Evolutionary conservation across 2,888 invertebrate genomes (phyloP).

Genomic region (Cantharis nigra): DNA sequence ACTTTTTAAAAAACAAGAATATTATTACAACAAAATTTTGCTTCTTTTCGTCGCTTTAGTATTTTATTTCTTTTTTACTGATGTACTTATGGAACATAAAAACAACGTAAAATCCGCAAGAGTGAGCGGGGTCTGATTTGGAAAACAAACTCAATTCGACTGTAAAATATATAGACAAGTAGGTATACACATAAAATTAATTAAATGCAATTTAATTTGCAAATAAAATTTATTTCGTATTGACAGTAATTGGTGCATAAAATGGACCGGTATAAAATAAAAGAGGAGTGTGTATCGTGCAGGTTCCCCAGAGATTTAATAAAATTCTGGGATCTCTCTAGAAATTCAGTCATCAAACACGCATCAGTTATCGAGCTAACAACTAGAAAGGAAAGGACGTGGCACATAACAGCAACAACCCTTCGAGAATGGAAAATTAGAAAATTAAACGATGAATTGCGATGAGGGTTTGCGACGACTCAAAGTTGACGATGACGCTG

Average conservation of each 20-base stretch:
- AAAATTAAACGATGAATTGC: constrained; percentile 25
- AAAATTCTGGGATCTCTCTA: constrained; percentile 14
- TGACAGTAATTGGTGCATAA: constrained; percentile 25
- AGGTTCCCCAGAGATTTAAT: constrained; percentile 9
- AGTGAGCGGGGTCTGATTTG: not conserved
- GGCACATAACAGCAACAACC: constrained; percentile 24
- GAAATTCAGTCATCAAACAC: constrained; percentile 37
- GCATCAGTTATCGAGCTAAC: constrained; percentile 39
- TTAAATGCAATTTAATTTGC: constrained; percentile 13
- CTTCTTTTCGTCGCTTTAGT: constrained; percentile 1
- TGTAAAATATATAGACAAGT: constrained; percentile 3
- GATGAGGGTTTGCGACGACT: constrained; percentile 13
- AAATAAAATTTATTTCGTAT: constrained; percentile 14
- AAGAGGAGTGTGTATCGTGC: constrained; percentile 12
- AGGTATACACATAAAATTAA: constrained; percentile 12
- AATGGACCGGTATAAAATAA: constrained; percentile 18
- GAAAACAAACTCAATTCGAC: not conserved
- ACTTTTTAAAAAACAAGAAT: not conserved
- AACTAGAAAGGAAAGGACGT: constrained; percentile 39
- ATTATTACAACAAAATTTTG: not conserved
- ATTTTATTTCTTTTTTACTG: constrained; percentile 11
- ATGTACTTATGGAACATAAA: constrained; percentile 11
- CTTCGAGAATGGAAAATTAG: constrained; percentile 4
- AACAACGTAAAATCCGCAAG: constrained; percentile 5
- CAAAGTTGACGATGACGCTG: not conserved